A percentile compares a stretch with the other conserved stretches of the same genome.
phyloP scores from a whole-genome alignment of 2,113 vertebrate genomes.

The Oreocharis arfaki region DNA sequence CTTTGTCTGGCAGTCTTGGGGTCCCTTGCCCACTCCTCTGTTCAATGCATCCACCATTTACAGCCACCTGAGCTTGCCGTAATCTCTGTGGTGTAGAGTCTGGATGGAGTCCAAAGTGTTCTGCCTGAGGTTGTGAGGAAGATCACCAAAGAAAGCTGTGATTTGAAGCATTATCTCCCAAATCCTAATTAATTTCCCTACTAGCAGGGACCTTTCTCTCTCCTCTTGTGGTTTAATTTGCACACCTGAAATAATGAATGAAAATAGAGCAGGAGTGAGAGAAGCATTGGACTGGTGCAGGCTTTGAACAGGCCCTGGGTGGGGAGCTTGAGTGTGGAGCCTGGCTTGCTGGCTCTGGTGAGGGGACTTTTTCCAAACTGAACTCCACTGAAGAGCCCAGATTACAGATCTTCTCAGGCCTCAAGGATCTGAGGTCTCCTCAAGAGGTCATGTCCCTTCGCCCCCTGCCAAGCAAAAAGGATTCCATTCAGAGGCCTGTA shows the following conservation, averaged over 20 bases:
- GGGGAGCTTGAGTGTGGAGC: neutral
- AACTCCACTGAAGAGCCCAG: neutral
- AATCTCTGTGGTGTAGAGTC: neutral
- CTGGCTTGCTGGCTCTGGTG: neutral
- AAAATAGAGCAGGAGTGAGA: conserved; percentile 4
- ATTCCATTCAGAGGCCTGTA: neutral
- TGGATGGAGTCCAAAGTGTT: conserved; percentile 12
- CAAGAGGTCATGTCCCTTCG: neutral
- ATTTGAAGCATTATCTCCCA: conserved; percentile 28
- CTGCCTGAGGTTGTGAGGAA: neutral
- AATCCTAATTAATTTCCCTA: conserved; percentile 40
- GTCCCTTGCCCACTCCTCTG: neutral
- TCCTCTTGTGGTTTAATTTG: conserved; percentile 35
- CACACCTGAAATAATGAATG: conserved; percentile 37
- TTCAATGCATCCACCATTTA: neutral
- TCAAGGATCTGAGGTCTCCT: neutral
- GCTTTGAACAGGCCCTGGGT: neutral
- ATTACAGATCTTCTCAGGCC: neutral
- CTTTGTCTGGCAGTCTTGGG: neutral
- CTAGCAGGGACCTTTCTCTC: neutral
- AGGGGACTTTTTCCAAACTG: neutral
- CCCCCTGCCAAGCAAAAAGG: neutral
- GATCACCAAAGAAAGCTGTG: conserved; percentile 21
- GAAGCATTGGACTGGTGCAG: neutral
- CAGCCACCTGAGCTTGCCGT: neutral